Evolutionary conservation across 2,888 invertebrate species (phyloP).

Genomic region (Drosophila quinaria): DNA sequence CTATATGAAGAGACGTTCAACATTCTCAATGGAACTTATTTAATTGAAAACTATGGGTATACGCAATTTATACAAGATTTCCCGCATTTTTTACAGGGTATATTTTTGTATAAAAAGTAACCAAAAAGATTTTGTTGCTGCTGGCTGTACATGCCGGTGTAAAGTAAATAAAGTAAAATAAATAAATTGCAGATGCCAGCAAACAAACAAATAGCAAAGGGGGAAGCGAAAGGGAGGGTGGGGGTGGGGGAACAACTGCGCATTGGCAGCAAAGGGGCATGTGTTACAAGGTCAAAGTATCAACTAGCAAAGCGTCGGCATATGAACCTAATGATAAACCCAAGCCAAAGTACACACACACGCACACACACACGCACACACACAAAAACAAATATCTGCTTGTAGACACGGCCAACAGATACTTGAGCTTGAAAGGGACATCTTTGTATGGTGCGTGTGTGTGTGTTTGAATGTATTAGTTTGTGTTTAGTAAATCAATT

Average conservation of each 20-base stretch:
- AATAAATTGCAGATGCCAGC: constrained; percentile 77
- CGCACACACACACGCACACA: too few species aligned
- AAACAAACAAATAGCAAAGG: constrained; percentile 46
- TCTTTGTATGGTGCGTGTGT: constrained; percentile 30
- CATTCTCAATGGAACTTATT: too few species aligned
- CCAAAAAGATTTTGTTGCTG: constrained; percentile 7
- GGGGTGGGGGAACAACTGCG: constrained; percentile 2
- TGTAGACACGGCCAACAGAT: constrained; percentile 33
- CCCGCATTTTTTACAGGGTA: constrained; percentile 14
- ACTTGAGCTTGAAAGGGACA: constrained; percentile 37
- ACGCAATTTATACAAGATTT: neutral
- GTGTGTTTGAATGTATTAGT: constrained; percentile 52
- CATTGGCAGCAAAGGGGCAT: constrained; percentile 40
- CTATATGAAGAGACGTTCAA: neutral
- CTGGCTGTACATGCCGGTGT: constrained; percentile 56
- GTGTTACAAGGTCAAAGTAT: constrained; percentile 75
- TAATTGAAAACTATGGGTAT: too few species aligned
- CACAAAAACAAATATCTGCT: constrained; percentile 26
- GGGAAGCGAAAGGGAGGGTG: constrained; percentile 3
- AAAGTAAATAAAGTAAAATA: constrained; percentile 67
- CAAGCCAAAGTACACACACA: constrained; percentile 35
- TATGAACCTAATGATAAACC: constrained; percentile 72
- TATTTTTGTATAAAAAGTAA: neutral
- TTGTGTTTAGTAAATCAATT: constrained; percentile 74
- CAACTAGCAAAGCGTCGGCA: constrained; percentile 67